These are phyloP conservation scores for Heteropelma amictum DNA, from an alignment of 2,888 invertebrate genomes.

Conservation along the genomic window DNA sequence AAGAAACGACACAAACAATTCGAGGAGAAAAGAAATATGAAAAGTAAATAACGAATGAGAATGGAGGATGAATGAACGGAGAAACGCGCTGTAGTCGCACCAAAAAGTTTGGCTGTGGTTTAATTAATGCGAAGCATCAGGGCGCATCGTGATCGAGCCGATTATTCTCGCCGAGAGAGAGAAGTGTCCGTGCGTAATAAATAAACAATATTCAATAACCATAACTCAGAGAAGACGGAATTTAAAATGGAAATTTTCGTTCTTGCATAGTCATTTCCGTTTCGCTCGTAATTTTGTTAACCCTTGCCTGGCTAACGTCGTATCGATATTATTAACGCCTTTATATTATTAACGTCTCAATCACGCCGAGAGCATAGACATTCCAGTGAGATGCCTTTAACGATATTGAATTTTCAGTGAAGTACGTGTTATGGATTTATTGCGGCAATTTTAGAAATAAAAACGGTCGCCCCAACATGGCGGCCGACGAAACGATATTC, in stretches of 20 bases:
- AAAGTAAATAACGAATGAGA: constrained; percentile 30
- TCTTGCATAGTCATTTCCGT: too few species aligned
- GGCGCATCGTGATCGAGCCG: neutral
- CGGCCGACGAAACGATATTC: too few species aligned
- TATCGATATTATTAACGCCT: too few species aligned
- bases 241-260: neutral
- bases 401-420: too few species aligned
- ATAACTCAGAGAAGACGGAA: neutral
- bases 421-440: too few species aligned
- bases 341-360: too few species aligned
- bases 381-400: too few species aligned
- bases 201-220: constrained; percentile 14
- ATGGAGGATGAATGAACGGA: constrained; percentile 39
- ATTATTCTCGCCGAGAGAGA: constrained; percentile 51
- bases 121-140: constrained; percentile 50
- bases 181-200: constrained; percentile 45
- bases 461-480: too few species aligned
- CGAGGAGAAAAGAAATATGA: constrained; percentile 27
- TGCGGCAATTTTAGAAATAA: too few species aligned
- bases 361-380: too few species aligned
- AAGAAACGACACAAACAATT: constrained; percentile 35
- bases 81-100: constrained; percentile 65
- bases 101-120: constrained; percentile 68
- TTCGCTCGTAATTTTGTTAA: too few species aligned
- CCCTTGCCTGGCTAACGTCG: too few species aligned